Conservation (phyloP, 2,113 vertebrate species). For the Etia nguti region DNA sequence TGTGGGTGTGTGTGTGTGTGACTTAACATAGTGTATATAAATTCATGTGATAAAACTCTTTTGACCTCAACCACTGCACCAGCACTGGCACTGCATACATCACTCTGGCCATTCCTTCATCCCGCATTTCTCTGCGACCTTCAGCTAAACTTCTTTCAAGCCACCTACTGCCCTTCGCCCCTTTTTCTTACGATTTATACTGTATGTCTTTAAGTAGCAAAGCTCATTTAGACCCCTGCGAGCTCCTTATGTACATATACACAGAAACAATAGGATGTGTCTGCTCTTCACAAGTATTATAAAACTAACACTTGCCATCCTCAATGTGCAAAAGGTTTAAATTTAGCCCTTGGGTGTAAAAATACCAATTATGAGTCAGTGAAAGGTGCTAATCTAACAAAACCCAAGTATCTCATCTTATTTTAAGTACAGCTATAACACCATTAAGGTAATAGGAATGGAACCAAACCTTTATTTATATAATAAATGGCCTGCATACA, state of each 20-base stretch:
- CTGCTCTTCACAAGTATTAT: neutral
- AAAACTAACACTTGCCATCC: neutral
- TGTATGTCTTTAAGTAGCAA: neutral
- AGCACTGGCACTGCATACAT: slow-evolving; percentile 3
- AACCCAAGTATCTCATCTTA: neutral
- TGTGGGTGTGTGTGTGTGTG: neutral
- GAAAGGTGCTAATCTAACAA: neutral
- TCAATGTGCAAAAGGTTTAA: neutral
- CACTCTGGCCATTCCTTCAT: neutral
- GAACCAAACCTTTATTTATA: neutral
- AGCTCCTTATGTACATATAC: neutral
- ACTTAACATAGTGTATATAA: neutral
- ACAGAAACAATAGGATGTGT: neutral
- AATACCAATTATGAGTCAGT: neutral
- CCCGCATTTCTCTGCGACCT: slow-evolving; percentile 12
- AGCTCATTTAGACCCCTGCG: neutral
- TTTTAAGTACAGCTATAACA: neutral
- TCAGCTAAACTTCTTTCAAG: slow-evolving; percentile 5
- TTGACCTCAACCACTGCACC: slow-evolving; percentile 21
- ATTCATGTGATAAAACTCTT: slow-evolving; percentile 1
- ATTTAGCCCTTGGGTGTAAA: neutral
- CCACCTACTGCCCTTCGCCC: neutral
- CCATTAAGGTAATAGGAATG: neutral
- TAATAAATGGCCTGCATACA: neutral
- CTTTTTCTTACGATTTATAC: neutral